phyloP scores from a whole-genome alignment of 1,140 invertebrate genomes.

The Daktulosphaira vitifoliae region DNA sequence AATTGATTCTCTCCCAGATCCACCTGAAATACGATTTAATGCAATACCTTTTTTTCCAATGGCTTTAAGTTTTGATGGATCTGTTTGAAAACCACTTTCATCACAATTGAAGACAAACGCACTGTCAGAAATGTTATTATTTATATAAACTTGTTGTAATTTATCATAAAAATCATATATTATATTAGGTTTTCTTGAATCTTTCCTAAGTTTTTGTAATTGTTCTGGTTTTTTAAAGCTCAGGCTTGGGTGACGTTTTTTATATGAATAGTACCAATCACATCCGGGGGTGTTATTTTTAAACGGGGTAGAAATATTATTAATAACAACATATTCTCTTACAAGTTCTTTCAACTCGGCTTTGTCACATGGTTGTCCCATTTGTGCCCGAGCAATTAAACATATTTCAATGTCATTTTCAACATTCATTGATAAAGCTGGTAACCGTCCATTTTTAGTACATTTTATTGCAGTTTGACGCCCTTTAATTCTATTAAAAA shows the following conservation, averaged over 20 bases:
- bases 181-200: constrained; percentile 12
- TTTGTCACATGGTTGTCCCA: constrained; percentile 41
- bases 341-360: constrained; percentile 41
- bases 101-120: background rate
- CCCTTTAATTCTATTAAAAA: no score
- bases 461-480: no score
- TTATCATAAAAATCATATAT: constrained; percentile 19
- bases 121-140: background rate
- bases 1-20: constrained; percentile 39
- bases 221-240: constrained; percentile 42
- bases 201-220: constrained; percentile 29
- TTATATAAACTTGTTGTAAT: background rate
- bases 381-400: constrained; percentile 40
- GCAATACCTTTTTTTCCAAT: constrained; percentile 39
- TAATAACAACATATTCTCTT: constrained; percentile 39
- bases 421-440: no score
- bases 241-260: constrained; percentile 39
- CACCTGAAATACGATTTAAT: constrained; percentile 38
- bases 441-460: no score
- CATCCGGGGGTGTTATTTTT: constrained; percentile 42
- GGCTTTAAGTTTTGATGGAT: constrained; percentile 24
- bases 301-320: constrained; percentile 41
- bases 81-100: background rate
- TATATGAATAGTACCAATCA: constrained; percentile 43
- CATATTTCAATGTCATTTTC: background rate